Base-by-base conservation (phyloP, 2,888 invertebrate genomes). In the Eumacrocentrus americanus region DNA sequence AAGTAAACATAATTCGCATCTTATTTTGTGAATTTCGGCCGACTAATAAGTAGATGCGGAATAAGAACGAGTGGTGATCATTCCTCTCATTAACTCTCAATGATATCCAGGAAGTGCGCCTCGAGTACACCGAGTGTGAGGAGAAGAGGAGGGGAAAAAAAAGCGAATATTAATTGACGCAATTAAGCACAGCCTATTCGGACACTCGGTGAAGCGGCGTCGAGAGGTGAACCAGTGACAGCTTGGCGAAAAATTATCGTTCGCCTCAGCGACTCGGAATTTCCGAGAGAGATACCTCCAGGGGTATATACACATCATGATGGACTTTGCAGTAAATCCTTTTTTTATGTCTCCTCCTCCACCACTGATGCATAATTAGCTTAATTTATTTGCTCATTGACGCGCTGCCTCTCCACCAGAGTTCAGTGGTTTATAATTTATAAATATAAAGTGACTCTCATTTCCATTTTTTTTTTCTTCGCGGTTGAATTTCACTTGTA, bases 161-260 rank as follows among this genome's bases (percentile, higher is more conserved):
- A 46, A 25, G 37, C 38, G 67, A 64, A 59, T 65, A 68, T 68
- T 70, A 68, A 70, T 70, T 69, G 66, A 64, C 47, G 65, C 66
- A 68, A 69, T 70, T 68, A 70, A 67, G 65, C 58, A 59, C 65
- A 59, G 25, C 59, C 58, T 65, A 67, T 67, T 57, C 58, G 60
- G 50, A 58, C 54, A 61, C 62, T 58, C 23, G 60, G 58, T 52
- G 58, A 61, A 58, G 59, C 53, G 52, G 40, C 29, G 53, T 20
- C 47, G 46, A 56, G 58, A 51, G 53, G 51, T 44, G 58, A 53
- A 38, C 29, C 34, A 57, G 64, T 62, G 64, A 65, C 61, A 62
- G 64, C 58, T 60, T 61, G 57, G 66, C 54, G 60, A 65, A 42
- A 55, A 66, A 68, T 67, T 64, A 68, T 66, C 60, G 63, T 56